Conservation (phyloP, 2,797 vertebrate species). For the Propithecus deckenii region DNA sequence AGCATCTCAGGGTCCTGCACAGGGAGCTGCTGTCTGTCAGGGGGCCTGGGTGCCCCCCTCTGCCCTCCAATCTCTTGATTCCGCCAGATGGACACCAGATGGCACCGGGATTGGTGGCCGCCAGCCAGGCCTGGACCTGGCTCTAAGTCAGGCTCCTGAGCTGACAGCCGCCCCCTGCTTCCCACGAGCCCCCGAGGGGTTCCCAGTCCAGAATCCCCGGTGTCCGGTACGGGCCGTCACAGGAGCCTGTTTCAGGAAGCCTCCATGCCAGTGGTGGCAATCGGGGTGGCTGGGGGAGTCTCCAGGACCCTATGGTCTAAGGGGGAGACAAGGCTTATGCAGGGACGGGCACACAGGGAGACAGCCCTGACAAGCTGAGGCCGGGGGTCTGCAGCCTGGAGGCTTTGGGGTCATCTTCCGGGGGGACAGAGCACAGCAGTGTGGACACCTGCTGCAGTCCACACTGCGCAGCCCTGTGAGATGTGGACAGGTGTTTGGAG, state of each 20-base stretch:
- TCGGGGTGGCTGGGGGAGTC: neutral
- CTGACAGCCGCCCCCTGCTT: neutral
- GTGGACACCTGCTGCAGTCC: neutral
- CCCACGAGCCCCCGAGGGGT: rapidly evolving
- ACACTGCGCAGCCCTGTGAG: neutral
- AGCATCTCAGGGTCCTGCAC: neutral
- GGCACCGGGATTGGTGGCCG: neutral
- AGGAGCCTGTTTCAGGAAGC: neutral
- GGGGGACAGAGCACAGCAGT: rapidly evolving
- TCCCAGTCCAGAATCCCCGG: neutral
- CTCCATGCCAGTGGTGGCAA: neutral
- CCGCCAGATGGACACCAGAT: conserved; percentile 63
- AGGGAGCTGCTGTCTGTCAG: neutral
- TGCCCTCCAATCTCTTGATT: neutral
- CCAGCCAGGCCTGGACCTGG: conserved; percentile 5
- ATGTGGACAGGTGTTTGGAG: rapidly evolving
- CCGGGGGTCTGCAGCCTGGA: neutral
- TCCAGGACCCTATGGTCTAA: neutral
- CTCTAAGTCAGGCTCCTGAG: neutral
- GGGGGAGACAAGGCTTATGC: neutral
- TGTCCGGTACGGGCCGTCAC: rapidly evolving
- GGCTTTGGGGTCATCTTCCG: neutral
- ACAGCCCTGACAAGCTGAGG: neutral
- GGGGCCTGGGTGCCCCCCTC: neutral
- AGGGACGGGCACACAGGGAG: rapidly evolving